Conservation (phyloP, 2,113 vertebrate species). For the Rattus rattus region DNA sequence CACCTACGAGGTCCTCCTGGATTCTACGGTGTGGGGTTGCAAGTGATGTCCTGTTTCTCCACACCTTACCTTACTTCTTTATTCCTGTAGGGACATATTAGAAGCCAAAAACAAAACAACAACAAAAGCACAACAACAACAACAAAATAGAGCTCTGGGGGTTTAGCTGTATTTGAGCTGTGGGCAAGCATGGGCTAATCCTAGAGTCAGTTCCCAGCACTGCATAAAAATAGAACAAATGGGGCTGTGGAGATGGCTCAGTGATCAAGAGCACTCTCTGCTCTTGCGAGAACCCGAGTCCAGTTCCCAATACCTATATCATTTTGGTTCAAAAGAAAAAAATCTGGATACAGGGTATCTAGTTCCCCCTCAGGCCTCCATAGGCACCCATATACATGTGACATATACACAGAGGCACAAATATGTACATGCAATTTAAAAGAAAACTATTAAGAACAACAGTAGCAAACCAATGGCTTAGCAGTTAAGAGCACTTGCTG, state of each 20-base stretch:
- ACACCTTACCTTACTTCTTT: neutral
- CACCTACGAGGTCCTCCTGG: neutral
- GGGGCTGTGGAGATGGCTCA: neutral
- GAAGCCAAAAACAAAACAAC: too few species aligned
- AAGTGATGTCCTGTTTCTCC: neutral
- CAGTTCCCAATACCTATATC: neutral
- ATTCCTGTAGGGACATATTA: neutral
- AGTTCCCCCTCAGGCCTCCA: neutral
- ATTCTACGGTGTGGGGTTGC: neutral
- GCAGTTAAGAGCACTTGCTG: neutral
- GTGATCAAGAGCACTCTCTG: neutral
- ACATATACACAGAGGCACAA: neutral
- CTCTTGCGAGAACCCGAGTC: neutral
- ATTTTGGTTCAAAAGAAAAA: neutral
- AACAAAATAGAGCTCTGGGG: neutral
- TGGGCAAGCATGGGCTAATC: neutral
- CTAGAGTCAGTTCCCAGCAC: neutral
- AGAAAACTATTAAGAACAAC: neutral
- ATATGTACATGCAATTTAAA: neutral
- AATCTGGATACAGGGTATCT: neutral
- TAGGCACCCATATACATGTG: neutral
- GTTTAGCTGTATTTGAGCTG: neutral
- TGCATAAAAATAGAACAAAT: neutral
- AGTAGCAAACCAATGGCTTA: neutral
- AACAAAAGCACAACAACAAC: neutral